These are phyloP conservation scores for Trissolcus basalis DNA, from an alignment of 1,140 invertebrate species.

Conservation along the genomic window DNA sequence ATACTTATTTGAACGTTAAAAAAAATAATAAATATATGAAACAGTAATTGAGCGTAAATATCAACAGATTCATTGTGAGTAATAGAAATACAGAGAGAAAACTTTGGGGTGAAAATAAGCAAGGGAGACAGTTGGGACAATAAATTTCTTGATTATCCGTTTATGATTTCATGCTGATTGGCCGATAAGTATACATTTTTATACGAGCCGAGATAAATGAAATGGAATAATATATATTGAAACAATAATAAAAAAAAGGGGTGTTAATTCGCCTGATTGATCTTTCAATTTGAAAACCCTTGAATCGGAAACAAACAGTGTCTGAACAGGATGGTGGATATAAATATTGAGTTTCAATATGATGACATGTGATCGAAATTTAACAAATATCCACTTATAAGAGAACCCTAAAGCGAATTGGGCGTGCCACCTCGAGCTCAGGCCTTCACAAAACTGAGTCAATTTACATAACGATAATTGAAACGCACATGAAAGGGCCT, in stretches of 20 bases:
- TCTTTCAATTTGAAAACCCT: too few relatives aligned
- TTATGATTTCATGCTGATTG: slow-evolving; percentile 13
- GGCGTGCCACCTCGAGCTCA: slow-evolving; percentile 51
- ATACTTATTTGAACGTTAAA: background rate
- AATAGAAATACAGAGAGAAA: slow-evolving; percentile 18
- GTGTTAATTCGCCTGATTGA: background rate
- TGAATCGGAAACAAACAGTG: background rate
- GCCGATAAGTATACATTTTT: background rate
- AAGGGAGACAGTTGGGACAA: slow-evolving; percentile 64
- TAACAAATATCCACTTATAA: slow-evolving; percentile 52
- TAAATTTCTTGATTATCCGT: slow-evolving; percentile 45
- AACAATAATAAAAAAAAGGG: background rate
- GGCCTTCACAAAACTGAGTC: slow-evolving; percentile 68
- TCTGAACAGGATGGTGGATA: too few relatives aligned
- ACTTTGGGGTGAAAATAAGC: slow-evolving; percentile 49
- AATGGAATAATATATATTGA: background rate
- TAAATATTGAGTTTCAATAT: slow-evolving; percentile 3
- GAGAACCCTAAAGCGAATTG: slow-evolving; percentile 49
- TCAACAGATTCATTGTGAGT: slow-evolving; percentile 16
- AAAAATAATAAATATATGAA: slow-evolving; percentile 16
- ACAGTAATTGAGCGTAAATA: slow-evolving; percentile 5
- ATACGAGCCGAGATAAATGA: background rate
- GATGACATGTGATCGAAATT: slow-evolving; percentile 38
- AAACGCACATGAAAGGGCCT: slow-evolving; percentile 71
- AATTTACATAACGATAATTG: slow-evolving; percentile 75